Percentiles rank a stretch among this genome's conserved stretches.
Evolutionary conservation across 2,888 invertebrate genomes (phyloP).

Genomic region (Drosophila testacea): DNA sequence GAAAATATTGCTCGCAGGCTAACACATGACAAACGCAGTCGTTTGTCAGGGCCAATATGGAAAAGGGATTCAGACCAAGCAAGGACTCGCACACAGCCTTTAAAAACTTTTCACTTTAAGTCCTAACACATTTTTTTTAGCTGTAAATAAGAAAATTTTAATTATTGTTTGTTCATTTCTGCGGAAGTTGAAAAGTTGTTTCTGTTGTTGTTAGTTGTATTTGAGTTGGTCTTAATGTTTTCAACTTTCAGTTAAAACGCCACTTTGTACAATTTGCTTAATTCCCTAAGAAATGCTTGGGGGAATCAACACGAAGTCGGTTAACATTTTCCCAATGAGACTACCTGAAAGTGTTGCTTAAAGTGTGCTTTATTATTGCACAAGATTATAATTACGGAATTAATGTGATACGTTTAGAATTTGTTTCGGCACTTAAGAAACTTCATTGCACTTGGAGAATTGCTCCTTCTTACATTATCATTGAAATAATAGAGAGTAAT

Average conservation of each 20-base stretch:
- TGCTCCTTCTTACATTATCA: too few species aligned
- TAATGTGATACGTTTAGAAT: neutral
- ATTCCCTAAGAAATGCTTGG: conserved; percentile 46
- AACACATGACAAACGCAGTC: conserved; percentile 81
- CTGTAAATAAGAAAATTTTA: conserved; percentile 44
- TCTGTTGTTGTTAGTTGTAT: conserved; percentile 46
- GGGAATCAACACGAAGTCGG: conserved; percentile 16
- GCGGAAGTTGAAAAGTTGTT: conserved; percentile 38
- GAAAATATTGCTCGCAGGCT: conserved; percentile 78
- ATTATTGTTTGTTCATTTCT: conserved; percentile 63
- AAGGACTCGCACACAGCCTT: conserved; percentile 6
- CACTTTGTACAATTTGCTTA: conserved; percentile 70
- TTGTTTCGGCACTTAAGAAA: too few species aligned
- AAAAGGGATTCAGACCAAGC: conserved; percentile 6
- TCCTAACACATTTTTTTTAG: conserved; percentile 28
- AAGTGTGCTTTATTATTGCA: neutral
- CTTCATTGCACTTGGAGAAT: too few species aligned
- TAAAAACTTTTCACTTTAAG: conserved; percentile 56
- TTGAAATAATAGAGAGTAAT: too few species aligned
- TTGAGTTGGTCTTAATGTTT: conserved; percentile 59
- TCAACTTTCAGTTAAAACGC: conserved; percentile 67
- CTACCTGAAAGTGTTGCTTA: neutral
- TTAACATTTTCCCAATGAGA: conserved; percentile 26
- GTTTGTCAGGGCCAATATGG: conserved; percentile 73
- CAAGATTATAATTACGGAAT: neutral